These are phyloP conservation scores for Anolis apletophallus DNA, from an alignment of 2,797 vertebrate species.

Conservation along the genomic window DNA sequence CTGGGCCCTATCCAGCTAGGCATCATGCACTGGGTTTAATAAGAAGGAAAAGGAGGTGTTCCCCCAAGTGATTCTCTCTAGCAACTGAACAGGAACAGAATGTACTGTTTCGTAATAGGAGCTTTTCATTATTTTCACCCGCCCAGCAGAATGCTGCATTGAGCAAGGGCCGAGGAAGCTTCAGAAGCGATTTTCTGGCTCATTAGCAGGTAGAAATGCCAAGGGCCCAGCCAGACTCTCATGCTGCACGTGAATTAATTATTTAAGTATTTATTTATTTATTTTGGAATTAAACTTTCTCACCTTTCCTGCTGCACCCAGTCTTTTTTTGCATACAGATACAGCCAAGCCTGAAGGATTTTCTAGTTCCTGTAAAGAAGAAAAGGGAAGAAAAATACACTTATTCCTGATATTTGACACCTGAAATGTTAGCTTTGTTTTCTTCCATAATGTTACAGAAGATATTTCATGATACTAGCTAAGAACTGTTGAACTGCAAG, in stretches of 20 bases:
- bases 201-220: background rate
- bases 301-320: background rate
- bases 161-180: slow-evolving; percentile 3
- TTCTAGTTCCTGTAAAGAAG: background rate
- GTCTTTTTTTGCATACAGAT: background rate
- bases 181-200: background rate
- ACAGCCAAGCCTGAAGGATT: background rate
- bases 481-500: background rate
- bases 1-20: background rate
- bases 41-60: background rate
- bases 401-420: background rate
- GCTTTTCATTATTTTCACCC: background rate
- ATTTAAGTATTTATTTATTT: background rate
- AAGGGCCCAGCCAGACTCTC: background rate
- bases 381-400: background rate
- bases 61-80: background rate
- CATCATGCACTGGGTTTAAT: background rate
- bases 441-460: background rate
- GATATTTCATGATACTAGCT: too few species aligned
- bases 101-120: slow-evolving; percentile 6
- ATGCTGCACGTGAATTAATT: background rate
- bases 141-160: background rate
- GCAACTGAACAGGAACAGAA: slow-evolving; percentile 5
- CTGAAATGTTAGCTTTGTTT: background rate
- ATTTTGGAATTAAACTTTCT: background rate